phyloP scores from a whole-genome alignment of 2,113 vertebrate species.

The Serinus canaria region DNA sequence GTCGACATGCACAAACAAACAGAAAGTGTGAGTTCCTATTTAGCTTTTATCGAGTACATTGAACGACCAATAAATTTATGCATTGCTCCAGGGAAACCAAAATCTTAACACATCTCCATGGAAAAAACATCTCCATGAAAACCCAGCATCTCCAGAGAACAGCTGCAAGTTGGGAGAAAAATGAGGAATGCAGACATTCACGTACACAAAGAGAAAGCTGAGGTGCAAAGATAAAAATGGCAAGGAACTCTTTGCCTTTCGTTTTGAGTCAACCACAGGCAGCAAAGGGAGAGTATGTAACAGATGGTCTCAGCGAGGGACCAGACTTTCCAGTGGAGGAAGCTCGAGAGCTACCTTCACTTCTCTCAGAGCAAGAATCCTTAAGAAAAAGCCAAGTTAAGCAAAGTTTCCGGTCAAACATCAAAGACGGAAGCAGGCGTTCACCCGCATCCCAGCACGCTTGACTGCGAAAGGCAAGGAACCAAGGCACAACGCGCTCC shows the following conservation, averaged over 20 bases:
- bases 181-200: not conserved
- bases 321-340: not conserved
- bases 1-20: not conserved
- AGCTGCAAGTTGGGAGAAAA: not conserved
- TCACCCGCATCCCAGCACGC: not conserved
- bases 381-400: not conserved
- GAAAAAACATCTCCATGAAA: not conserved
- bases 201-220: not conserved
- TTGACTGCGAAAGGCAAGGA: not conserved
- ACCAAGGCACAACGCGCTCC: too few species aligned
- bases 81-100: not conserved
- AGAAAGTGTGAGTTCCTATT: not conserved
- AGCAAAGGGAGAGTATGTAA: not conserved
- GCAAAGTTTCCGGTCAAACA: conserved; percentile 20
- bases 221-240: not conserved
- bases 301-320: not conserved
- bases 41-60: not conserved
- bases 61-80: not conserved
- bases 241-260: not conserved
- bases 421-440: not conserved
- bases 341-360: not conserved
- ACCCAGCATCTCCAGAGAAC: not conserved
- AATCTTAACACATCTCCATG: not conserved
- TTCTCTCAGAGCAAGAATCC: not conserved
- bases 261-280: not conserved